Evolutionary conservation across 2,113 vertebrate species (phyloP).

Genomic region (Gobio gobio): DNA sequence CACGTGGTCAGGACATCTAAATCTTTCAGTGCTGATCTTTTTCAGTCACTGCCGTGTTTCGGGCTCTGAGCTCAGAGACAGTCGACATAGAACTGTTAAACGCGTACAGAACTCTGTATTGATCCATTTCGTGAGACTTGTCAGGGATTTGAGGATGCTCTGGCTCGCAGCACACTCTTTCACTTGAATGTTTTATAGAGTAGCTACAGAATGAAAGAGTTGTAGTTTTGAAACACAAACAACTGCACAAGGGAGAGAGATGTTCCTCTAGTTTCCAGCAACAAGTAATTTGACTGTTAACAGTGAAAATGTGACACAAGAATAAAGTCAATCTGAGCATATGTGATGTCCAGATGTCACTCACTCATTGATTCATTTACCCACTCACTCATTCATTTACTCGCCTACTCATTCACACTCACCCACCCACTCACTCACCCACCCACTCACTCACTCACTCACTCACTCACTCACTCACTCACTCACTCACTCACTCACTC

Average conservation of each 20-base stretch:
- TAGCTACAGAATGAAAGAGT: neutral
- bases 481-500: too few species aligned
- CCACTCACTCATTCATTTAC: too few species aligned
- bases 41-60: neutral
- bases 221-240: neutral
- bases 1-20: neutral
- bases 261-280: neutral
- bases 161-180: neutral
- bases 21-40: slow-evolving; percentile 4
- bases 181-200: neutral
- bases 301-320: neutral
- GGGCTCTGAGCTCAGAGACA: neutral
- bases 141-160: neutral
- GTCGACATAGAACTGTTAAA: slow-evolving; percentile 8
- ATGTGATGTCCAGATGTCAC: neutral
- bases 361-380: too few species aligned
- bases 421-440: too few species aligned
- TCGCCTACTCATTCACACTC: too few species aligned
- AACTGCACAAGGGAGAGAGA: slow-evolving; percentile 6
- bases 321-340: neutral
- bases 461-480: too few species aligned
- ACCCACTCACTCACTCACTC: too few species aligned
- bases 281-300: neutral
- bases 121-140: neutral
- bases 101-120: neutral